Evolutionary conservation across 2,797 vertebrate species (phyloP), one percentile per base, ranked within the genome.

Genomic region (Propithecus perrieri): DNA sequence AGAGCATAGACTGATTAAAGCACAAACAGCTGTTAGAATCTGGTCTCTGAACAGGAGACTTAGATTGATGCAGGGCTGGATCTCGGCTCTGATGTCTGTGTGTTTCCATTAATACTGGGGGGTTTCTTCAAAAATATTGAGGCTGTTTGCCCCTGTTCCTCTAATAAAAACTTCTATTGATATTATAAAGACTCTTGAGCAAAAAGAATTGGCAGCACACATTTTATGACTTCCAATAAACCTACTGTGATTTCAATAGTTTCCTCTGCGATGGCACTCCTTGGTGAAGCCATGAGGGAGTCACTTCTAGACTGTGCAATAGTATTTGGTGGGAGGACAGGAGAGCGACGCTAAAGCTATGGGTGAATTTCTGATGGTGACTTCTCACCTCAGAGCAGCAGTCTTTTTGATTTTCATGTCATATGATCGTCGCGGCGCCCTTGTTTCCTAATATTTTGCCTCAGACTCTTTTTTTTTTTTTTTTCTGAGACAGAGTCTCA

Each of bases 371-470:
- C 41, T 43, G 59, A 13, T 50, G 12, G 26, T 28, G 41, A 17
- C 6, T 76, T 63, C 28, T 38, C 3, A 2, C 5, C 14, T 33
- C 59, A 48, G 35, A 72, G 38, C 5, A 55, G 22, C 2, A 5
- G 7, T 22, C 43, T 81, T 85, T 22, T 22, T 2, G 1, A 4
- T 9, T 59, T 72, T 78, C 9, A 3, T 15, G 59, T 57, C 26
- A 3, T 0, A 87, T 43, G n/a, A 38, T 67, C 2, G 6, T 38
- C 1, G 1, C 0, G 18, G 11, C 4, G 10, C 15, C 26, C 13
- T 22, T 7, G 38, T 17, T 81, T 53, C 22, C 28, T 30, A 6
- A 24, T 26, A 3, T 48, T 76, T 71, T 48, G 7, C 71, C 91
- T 95, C 50, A n/a, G 57, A 80, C 43, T 80, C 17, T 71, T 72